These are phyloP conservation scores for Apotomis turbidana DNA, from an alignment of 2,888 invertebrate genomes.

Conservation along the genomic window DNA sequence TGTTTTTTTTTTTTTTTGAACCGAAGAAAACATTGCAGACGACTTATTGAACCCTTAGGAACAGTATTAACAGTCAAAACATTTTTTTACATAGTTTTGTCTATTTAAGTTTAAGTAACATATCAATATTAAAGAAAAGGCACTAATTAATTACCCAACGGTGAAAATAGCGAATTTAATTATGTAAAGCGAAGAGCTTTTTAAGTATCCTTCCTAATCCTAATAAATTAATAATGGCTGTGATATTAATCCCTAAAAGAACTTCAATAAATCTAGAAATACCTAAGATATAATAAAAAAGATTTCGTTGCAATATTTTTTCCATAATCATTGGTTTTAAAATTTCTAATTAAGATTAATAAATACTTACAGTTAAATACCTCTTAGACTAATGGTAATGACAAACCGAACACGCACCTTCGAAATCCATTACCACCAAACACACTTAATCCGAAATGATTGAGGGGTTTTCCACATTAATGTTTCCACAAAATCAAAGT, in stretches of 20 bases:
- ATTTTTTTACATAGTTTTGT: too few relatives aligned
- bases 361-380: background rate
- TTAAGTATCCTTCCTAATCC: background rate
- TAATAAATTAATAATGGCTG: background rate
- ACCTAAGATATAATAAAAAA: background rate
- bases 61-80: too few relatives aligned
- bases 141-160: too few relatives aligned
- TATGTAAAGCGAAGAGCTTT: background rate
- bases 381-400: background rate
- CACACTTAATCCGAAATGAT: constrained; percentile 17
- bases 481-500: constrained; percentile 33
- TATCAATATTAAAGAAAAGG: too few relatives aligned
- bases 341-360: background rate
- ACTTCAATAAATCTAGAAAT: background rate
- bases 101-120: too few relatives aligned
- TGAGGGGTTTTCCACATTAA: constrained; percentile 27
- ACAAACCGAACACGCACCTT: background rate
- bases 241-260: background rate
- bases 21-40: too few relatives aligned
- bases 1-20: too few relatives aligned
- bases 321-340: too few relatives aligned
- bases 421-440: constrained; percentile 19
- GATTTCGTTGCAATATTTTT: too few relatives aligned
- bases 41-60: too few relatives aligned
- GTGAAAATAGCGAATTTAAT: background rate